A percentile compares a stretch with the other conserved stretches of the same genome.
These are phyloP conservation scores for Oceanodroma leucorhoa DNA, from an alignment of 2,797 vertebrate genomes.

Conservation along the genomic window DNA sequence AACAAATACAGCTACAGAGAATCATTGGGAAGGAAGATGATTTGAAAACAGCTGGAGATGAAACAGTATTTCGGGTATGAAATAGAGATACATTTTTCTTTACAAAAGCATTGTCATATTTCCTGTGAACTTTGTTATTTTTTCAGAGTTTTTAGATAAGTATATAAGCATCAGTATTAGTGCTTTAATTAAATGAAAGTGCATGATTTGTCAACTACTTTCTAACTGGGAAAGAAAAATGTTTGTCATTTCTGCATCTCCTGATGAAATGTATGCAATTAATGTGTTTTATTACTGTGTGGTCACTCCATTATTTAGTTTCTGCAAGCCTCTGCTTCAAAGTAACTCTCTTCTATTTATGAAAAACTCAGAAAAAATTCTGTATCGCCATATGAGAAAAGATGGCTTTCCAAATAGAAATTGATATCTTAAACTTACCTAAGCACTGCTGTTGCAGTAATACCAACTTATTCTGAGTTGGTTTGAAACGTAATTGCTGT, in stretches of 20 bases:
- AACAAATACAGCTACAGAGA: slow-evolving; percentile 86
- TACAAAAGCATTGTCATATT: background rate
- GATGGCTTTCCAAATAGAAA: background rate
- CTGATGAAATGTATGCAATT: background rate
- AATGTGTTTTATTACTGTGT: background rate
- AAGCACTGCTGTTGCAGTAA: background rate
- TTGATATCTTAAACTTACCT: background rate
- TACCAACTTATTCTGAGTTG: background rate
- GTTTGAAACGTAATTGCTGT: background rate
- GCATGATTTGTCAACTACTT: background rate
- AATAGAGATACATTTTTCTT: background rate
- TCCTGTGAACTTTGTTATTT: background rate
- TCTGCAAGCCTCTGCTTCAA: background rate
- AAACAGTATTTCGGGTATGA: slow-evolving; percentile 67
- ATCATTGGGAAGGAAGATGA: slow-evolving; percentile 88
- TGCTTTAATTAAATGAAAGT: background rate
- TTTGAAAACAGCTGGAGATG: slow-evolving; percentile 46
- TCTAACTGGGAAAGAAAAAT: background rate
- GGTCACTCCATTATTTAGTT: background rate
- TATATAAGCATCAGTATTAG: background rate
- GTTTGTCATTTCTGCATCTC: background rate
- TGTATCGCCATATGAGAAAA: background rate
- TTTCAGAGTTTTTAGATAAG: background rate
- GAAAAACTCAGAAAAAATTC: background rate
- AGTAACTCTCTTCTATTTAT: background rate